A percentile compares a stretch with the other conserved stretches of the same genome.
Conservation (phyloP, 2,113 vertebrate species). For the Ceratotherium simum region DNA sequence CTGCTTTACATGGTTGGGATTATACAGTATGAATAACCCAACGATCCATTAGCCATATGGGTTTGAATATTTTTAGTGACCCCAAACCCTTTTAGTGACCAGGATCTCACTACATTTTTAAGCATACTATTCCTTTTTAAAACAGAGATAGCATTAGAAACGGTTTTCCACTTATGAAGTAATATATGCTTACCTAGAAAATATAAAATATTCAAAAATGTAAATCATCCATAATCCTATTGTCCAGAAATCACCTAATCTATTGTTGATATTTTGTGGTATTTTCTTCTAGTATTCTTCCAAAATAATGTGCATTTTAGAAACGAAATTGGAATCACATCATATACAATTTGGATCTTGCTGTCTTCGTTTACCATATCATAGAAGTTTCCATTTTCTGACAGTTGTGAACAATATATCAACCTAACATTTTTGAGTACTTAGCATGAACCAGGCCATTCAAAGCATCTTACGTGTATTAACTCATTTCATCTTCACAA, state of each 20-base stretch:
- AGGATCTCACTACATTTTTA: background rate
- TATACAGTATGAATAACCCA: background rate
- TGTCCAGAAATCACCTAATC: background rate
- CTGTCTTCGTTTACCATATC: background rate
- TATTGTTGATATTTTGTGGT: background rate
- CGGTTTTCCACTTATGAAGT: background rate
- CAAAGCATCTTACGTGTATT: background rate
- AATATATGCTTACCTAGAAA: background rate
- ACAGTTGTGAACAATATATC: background rate
- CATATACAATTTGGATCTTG: background rate
- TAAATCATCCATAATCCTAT: background rate
- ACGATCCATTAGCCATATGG: background rate
- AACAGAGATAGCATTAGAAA: background rate
- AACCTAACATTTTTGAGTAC: background rate
- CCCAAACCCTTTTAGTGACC: background rate
- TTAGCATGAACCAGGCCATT: background rate
- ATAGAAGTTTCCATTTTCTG: background rate
- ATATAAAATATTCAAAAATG: background rate
- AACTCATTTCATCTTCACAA: background rate
- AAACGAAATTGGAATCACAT: background rate
- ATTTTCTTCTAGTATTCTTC: background rate
- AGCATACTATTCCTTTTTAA: background rate
- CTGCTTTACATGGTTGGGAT: background rate
- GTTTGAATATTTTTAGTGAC: background rate
- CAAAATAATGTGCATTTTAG: background rate